Percentiles rank a stretch among this genome's conserved stretches.
Evolutionary conservation across 2,113 vertebrate species (phyloP).

Genomic region (Actinemys pallida): DNA sequence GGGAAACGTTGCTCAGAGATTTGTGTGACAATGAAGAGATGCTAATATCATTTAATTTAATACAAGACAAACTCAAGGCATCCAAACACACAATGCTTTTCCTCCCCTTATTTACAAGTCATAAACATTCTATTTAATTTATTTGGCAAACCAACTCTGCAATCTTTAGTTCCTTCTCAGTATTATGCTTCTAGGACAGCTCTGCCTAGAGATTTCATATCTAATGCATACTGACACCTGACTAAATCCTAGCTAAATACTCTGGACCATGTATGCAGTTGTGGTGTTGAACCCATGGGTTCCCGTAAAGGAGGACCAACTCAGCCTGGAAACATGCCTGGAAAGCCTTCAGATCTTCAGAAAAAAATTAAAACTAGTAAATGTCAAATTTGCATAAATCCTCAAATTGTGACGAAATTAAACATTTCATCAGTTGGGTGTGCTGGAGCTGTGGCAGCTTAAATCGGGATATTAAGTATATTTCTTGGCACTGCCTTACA

Average conservation of each 20-base stretch:
- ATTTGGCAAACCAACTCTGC: neutral
- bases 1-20: neutral
- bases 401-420: neutral
- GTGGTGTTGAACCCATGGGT: neutral
- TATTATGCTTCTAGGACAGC: neutral
- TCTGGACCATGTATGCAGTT: neutral
- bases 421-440: neutral
- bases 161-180: slow-evolving; percentile 2
- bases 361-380: slow-evolving; percentile 5
- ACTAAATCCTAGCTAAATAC: slow-evolving; percentile 21
- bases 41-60: neutral
- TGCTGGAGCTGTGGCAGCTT: neutral
- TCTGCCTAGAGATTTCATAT: neutral
- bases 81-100: neutral
- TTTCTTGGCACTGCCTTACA: neutral
- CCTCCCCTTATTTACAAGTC: slow-evolving; percentile 28
- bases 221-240: slow-evolving; percentile 40
- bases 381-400: neutral
- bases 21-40: neutral
- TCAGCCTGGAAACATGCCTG: neutral
- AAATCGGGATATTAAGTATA: rapidly evolving
- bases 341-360: neutral
- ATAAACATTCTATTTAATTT: neutral
- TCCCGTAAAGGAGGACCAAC: neutral
- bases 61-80: slow-evolving; percentile 7